Conservation (phyloP, 2,797 vertebrate genomes). For the Halcyon chelicuti region DNA sequence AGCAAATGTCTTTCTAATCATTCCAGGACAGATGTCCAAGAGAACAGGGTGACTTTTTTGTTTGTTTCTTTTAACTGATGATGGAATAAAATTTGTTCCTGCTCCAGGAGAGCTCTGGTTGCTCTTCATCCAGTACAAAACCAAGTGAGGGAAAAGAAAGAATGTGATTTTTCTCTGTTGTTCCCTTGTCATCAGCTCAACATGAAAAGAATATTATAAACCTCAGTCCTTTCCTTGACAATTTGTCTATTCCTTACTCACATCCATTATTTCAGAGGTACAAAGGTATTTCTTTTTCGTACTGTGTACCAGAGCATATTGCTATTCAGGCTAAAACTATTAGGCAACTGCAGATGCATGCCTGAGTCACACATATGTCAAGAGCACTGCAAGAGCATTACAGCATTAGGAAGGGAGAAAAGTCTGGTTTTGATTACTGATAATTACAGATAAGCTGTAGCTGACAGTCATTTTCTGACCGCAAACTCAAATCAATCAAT, state of each 20-base stretch:
- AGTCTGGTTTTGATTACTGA: slow-evolving; percentile 82
- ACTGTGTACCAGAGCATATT: not conserved
- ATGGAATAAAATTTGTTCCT: not conserved
- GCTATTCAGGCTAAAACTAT: not conserved
- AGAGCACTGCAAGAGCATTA: slow-evolving; percentile 51
- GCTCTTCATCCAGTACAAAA: not conserved
- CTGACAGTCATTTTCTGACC: slow-evolving; percentile 83
- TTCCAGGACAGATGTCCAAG: not conserved
- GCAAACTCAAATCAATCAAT: slow-evolving; percentile 84
- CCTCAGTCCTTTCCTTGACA: not conserved
- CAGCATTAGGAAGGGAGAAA: slow-evolving; percentile 68
- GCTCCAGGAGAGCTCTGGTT: not conserved
- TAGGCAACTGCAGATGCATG: slow-evolving; percentile 38
- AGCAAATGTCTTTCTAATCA: not conserved
- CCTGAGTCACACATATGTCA: slow-evolving; percentile 48
- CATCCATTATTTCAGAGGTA: not conserved
- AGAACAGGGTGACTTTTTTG: not conserved
- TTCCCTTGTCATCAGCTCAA: not conserved
- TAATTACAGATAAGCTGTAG: slow-evolving; percentile 85
- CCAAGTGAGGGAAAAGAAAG: not conserved
- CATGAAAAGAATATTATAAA: not conserved
- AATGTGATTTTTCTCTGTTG: not conserved
- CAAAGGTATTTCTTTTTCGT: not conserved
- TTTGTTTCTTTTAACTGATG: not conserved
- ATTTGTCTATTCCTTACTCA: not conserved